These are phyloP conservation scores for Aplysina aerophoba DNA, from an alignment of 37 sponge, comb jelly and placozoan genomes.

Conservation along the genomic window DNA sequence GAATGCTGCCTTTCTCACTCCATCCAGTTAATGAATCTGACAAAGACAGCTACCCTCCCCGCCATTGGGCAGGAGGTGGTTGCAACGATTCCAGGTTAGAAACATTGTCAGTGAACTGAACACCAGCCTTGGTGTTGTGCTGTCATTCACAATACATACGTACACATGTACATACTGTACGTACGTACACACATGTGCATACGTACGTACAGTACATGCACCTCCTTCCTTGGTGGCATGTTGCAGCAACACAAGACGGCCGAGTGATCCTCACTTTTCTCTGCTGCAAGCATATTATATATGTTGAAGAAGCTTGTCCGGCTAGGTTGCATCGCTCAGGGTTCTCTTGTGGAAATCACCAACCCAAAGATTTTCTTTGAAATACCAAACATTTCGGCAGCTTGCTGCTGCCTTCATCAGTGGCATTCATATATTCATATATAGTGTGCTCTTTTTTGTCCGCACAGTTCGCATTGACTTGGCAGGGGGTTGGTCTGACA, in stretches of 20 bases:
- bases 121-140: not conserved
- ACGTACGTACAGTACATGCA: not conserved
- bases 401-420: too few species aligned
- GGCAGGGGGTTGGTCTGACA: constrained; percentile 87
- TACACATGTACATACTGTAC: not conserved
- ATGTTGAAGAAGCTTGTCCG: too few species aligned
- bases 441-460: not conserved
- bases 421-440: too few species aligned
- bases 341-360: too few species aligned
- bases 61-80: constrained; percentile 52
- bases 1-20: not conserved
- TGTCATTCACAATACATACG: not conserved
- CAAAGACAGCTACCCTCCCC: constrained; percentile 20
- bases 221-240: not conserved
- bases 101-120: not conserved
- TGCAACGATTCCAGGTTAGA: constrained; percentile 62
- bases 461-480: constrained; percentile 71
- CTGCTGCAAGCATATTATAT: too few species aligned
- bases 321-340: too few species aligned
- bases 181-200: not conserved
- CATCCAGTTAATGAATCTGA: not conserved
- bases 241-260: not conserved
- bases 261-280: too few species aligned
- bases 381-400: too few species aligned
- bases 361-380: too few species aligned